Base-by-base conservation (phyloP, 92 coral and sea anemone genomes). In the Parazoanthus swiftii region DNA sequence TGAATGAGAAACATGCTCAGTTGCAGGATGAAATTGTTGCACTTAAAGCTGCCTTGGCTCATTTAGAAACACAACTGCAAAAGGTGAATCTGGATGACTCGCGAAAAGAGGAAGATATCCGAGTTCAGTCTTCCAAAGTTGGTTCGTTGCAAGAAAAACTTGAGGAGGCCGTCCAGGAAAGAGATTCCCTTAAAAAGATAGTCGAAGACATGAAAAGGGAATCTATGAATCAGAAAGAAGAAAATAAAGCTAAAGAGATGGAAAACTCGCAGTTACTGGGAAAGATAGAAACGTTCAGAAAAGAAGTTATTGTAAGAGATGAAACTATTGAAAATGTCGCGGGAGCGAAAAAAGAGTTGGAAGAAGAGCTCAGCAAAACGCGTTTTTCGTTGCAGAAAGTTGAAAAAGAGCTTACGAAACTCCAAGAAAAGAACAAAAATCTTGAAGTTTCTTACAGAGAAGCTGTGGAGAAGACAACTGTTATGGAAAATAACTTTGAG, bases 381-480 rank as follows among this genome's bases (percentile, higher is more conserved):
- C 85, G 68, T 36, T 36, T 58, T n/a, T 58, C 73, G 8, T 54
- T 81, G 25, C 85, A 59, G 44, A 58, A 81, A n/a, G 68, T 58
- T 33, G 46, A 81, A 21, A 54, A 36, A 25, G 85, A 59, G 50
- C 18, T 81, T 9, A 74, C 63, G 13, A 2, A 21, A 36, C 73
- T 81, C 15, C 29, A 59, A 14, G 85, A 66, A 33, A 59, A 42
- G 26, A 29, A 16, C 46, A 39, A 21, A 63, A 66, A 36, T 23
- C 51, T 58, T 36, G 74, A 59, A 58, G 21, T 48, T 65, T 59
- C 85, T 33, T 81, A 59, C 54, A 63, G 26, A 59, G 73, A 81
- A n/a, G 33, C 85, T 37, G 37, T 81, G 72, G 73, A 81, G 68
- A 81, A 81, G 48, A 63, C 44, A 81, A 63, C 15, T 81, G 50